Evolutionary conservation across 2,888 invertebrate species (phyloP), one percentile per base, ranked within the genome.

Genomic region (Eupithecia vulgata): DNA sequence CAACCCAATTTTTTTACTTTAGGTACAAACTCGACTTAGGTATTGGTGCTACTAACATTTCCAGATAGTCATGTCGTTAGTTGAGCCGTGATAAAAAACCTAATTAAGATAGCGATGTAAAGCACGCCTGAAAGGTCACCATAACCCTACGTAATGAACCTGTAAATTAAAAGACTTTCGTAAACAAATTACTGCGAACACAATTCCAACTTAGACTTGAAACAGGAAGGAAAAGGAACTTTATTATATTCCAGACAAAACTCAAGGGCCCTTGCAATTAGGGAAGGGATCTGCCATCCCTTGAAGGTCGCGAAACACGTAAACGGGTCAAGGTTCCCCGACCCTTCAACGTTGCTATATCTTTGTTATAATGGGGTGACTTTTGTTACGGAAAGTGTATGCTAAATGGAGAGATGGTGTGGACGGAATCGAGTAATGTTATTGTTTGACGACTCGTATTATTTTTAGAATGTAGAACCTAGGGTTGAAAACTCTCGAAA

Each of bases 261-360:
- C 57, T 62, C 70, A 70, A 72, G 70, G 72, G 48, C 59, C 13
- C 12, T 68, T 67, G 59, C 67, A 71, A 78, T 67, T 30, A 71
- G 34, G 48, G 30, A 35, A 66, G 65, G n/a, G 25, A 75, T 67
- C 67, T 70, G 71, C 67, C 65, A 68, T 70, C 68, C 68, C 66
- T 76, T 70, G 77, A 82, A 84, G 82, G 82, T 82, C 79, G 79
- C 75, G 65, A 79, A 80, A 82, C 80, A 79, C 74, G 61, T 76
- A 79, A 75, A 42, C 79, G 78, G 83, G 88, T 83, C 88, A 88
- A 87, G 88, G 88, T 30, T 83, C 74, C 61, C 40, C 45, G 48
- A 17, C 37, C 61, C 37, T 64, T 64, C 62, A 62, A 17, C 62
- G 13, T 25, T 13, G 37, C 62, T 64, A n/a, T 37, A 64, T 37